These are phyloP conservation scores for Sebastes diaconus DNA, from an alignment of 2,797 vertebrate species.

Conservation along the genomic window DNA sequence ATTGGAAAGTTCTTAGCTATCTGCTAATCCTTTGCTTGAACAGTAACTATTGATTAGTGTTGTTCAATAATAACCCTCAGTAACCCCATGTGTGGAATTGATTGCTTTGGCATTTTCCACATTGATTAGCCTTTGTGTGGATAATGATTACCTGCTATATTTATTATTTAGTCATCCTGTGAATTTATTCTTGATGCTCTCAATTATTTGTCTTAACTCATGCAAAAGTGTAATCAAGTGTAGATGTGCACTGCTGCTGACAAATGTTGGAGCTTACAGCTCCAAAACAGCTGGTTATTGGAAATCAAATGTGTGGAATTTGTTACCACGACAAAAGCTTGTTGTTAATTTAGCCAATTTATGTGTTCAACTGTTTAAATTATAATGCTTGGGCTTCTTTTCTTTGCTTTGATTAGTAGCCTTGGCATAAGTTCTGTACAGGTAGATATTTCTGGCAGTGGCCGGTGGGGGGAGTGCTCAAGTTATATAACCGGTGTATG, in stretches of 20 bases:
- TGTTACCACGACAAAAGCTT: background rate
- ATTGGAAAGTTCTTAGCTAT: background rate
- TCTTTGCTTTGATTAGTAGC: background rate
- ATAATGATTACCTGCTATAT: background rate
- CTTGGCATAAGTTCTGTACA: background rate
- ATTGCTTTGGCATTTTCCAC: conserved; percentile 21
- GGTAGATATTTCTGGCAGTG: background rate
- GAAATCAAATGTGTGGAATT: background rate
- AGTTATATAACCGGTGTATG: no score
- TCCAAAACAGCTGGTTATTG: background rate
- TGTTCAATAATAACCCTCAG: background rate
- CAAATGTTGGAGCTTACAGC: background rate
- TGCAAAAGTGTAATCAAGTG: background rate
- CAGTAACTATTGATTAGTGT: background rate
- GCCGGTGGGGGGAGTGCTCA: no score
- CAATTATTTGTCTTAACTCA: background rate
- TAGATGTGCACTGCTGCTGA: background rate
- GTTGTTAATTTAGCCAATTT: background rate
- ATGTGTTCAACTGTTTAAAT: background rate
- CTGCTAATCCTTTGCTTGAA: background rate
- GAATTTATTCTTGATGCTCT: background rate
- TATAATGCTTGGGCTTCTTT: background rate
- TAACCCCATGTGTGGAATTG: background rate
- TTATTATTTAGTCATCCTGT: background rate
- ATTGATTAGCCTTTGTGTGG: conserved; percentile 6